Base-by-base conservation (phyloP, 2,888 invertebrate species). In the Cyclophora albipunctata region DNA sequence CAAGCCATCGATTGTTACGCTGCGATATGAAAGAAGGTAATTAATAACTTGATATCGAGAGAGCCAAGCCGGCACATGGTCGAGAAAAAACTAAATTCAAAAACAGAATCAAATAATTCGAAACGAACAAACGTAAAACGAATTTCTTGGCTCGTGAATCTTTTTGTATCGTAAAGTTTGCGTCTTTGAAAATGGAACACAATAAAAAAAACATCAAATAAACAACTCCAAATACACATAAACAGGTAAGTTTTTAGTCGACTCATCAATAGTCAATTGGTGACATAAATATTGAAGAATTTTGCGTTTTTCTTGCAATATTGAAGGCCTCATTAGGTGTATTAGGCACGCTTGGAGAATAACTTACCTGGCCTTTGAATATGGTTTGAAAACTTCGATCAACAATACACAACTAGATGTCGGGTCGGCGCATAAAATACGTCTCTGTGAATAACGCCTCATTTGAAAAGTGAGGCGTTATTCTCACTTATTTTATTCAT, bases 21-120 rank as follows among this genome's bases (percentile, higher is more conserved):
- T 68, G 78, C 67, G 67, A 71, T 70, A 86, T 82, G 84, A 85
- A 84, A 64, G 83, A 82, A 85, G 81, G 76, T 88, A 87, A 88
- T 88, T 88, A 88, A 86, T 88, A 88, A 82, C 77, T 79, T 75
- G 72, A 81, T 75, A 74, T 75, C 73, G 78, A 75, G 67, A 67
- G 72, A 70, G 65, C 69, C 66, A 59, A 66, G 73, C 48, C 84
- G 87, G 83, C 84, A 86, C 85, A 86, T 80, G 73, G 80, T 67
- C 75, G 76, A 78, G 4, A 5, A 37, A 37, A 86, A 87, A 88
- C 87, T 33, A 43, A 20, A 87, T 77, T 50, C 60, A 59, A 84
- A 37, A 79, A 84, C 72, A 76, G 83, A 86, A 81, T 74, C 77
- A 75, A 75, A 63, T 75, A 80, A 88, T 87, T 87, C 70, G 87